These are phyloP conservation scores for Eristalis intricaria DNA, from an alignment of 2,888 invertebrate species.

Conservation along the genomic window DNA sequence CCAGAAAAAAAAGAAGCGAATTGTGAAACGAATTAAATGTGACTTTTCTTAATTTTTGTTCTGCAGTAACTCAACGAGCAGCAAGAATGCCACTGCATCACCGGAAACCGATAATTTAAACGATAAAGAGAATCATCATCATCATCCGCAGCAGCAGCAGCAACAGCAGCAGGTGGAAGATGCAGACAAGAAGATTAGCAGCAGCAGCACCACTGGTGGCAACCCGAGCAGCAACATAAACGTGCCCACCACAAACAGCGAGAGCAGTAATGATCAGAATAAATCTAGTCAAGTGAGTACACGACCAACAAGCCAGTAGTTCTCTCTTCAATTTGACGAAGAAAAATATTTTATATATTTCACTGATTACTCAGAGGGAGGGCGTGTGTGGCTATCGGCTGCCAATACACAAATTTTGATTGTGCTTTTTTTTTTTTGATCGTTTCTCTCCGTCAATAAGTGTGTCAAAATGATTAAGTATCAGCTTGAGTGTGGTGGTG, in stretches of 20 bases:
- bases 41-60: neutral
- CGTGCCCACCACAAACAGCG: conserved; percentile 43
- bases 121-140: conserved; percentile 60
- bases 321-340: conserved; percentile 24
- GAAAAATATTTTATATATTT: conserved; percentile 1
- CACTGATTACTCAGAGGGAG: conserved; percentile 3
- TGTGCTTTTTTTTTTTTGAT: conserved; percentile 21
- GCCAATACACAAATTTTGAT: neutral
- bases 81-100: conserved; percentile 60
- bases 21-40: conserved; percentile 14
- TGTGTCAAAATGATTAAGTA: conserved; percentile 48
- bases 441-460: conserved; percentile 15
- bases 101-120: conserved; percentile 71
- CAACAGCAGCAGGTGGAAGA: conserved; percentile 59
- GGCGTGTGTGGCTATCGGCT: conserved; percentile 11
- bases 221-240: conserved; percentile 49
- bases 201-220: conserved; percentile 24
- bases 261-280: conserved; percentile 59
- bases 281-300: conserved; percentile 74
- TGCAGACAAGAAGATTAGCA: conserved; percentile 54
- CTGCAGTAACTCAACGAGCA: conserved; percentile 61
- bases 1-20: neutral
- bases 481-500: conserved; percentile 24
- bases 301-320: conserved; percentile 23
- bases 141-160: conserved; percentile 32